Percentiles rank a stretch among this genome's conserved stretches.
These are phyloP conservation scores for Synergus laeviventris DNA, from an alignment of 2,888 invertebrate species.

Conservation along the genomic window DNA sequence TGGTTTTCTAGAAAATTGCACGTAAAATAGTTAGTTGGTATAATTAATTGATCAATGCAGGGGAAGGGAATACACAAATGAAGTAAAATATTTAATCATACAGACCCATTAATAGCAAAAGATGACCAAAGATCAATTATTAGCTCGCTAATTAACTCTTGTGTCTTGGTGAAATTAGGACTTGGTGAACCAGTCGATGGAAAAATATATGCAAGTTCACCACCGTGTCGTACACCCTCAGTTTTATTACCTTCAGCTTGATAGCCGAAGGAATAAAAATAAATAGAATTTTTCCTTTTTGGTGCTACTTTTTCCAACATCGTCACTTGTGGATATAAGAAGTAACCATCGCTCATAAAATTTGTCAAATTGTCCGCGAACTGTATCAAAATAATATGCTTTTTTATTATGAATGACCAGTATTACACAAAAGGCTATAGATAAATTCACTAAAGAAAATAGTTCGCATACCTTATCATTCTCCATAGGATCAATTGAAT, in stretches of 20 bases:
- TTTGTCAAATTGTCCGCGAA: not conserved
- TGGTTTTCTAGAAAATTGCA: not conserved
- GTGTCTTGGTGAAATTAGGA: not conserved
- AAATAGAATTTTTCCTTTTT: slow-evolving; percentile 44
- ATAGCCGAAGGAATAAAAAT: slow-evolving; percentile 55
- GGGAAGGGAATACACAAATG: not conserved
- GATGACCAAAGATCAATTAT: slow-evolving; percentile 30
- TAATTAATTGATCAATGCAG: not conserved
- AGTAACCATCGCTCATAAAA: slow-evolving; percentile 27
- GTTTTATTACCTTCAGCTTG: not conserved
- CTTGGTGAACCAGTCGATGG: not conserved
- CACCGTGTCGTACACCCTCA: slow-evolving; percentile 48
- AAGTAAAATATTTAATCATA: not conserved
- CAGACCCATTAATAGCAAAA: not conserved
- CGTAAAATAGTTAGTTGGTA: not conserved
- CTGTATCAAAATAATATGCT: not conserved
- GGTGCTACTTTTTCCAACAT: slow-evolving; percentile 1
- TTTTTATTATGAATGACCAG: not conserved
- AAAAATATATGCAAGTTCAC: slow-evolving; percentile 39
- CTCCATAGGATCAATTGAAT: not conserved
- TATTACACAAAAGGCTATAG: not conserved
- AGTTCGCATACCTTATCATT: not conserved
- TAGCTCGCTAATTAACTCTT: not conserved
- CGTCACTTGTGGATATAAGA: slow-evolving; percentile 46
- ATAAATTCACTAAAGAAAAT: not conserved